Percentiles rank a stretch among this genome's conserved stretches.
Evolutionary conservation across 30 jellyfish, hydroid and myxozoan genomes (phyloP).

Genomic region (Aurelia sp.): DNA sequence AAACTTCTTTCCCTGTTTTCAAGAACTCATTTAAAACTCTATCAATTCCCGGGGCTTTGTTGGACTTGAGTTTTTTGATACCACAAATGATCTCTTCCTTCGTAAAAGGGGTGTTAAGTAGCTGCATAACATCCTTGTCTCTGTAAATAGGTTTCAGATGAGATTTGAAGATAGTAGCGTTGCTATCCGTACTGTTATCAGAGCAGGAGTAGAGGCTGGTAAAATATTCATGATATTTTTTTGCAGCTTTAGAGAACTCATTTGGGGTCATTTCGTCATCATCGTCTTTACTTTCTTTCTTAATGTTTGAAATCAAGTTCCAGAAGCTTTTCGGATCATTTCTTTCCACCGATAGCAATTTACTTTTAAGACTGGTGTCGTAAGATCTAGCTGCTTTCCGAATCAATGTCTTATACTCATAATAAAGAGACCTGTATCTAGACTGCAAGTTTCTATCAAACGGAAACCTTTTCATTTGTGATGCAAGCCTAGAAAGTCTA

Average conservation of each 20-base stretch:
- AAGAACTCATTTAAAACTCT: constrained; percentile 3
- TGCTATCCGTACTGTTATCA: not conserved
- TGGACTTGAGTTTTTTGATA: too few relatives aligned
- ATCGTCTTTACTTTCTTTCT: not conserved
- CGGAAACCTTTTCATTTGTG: not conserved
- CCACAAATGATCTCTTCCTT: too few relatives aligned
- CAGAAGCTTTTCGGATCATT: not conserved
- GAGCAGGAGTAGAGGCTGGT: not conserved
- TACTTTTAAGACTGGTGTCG: not conserved
- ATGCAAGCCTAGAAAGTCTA: not conserved
- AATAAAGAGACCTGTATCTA: not conserved
- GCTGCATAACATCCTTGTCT: too few relatives aligned
- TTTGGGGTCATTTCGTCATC: not conserved
- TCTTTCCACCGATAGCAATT: constrained; percentile 1
- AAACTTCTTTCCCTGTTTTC: not conserved
- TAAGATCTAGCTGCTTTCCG: constrained; percentile 12
- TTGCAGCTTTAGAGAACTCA: not conserved
- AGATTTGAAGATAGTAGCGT: too few relatives aligned
- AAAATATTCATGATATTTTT: not conserved
- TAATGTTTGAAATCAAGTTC: not conserved
- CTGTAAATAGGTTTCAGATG: too few relatives aligned
- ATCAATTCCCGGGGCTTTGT: too few relatives aligned
- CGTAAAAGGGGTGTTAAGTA: too few relatives aligned
- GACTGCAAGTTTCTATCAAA: constrained; percentile 7
- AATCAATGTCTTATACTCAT: constrained; percentile 1